Evolutionary conservation across 2,113 vertebrate species (phyloP).

Genomic region (Struthio camelus): DNA sequence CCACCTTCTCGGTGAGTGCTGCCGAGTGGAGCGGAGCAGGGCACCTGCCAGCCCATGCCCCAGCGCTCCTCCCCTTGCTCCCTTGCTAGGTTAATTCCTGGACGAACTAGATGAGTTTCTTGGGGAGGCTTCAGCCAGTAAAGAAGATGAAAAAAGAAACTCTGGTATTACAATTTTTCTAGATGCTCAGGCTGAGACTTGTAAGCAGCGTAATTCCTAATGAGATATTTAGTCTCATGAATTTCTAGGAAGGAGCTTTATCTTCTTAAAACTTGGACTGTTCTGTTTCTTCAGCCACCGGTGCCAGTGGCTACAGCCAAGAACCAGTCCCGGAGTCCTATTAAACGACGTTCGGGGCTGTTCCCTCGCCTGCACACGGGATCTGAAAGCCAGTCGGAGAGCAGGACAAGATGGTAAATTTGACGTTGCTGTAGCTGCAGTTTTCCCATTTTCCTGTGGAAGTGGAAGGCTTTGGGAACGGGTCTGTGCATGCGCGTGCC

Average conservation of each 20-base stretch:
- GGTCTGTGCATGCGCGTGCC: background rate
- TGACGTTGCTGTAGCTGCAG: background rate
- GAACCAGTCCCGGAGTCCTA: constrained; percentile 91
- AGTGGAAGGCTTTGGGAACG: background rate
- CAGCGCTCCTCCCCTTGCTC: no score
- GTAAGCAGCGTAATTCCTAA: accelerated
- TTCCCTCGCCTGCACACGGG: constrained; percentile 91
- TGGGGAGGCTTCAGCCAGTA: background rate
- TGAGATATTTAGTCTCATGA: background rate
- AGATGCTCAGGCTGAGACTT: accelerated
- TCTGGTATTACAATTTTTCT: background rate
- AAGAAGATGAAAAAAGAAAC: background rate
- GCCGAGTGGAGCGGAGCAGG: no score
- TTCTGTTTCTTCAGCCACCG: constrained; percentile 81
- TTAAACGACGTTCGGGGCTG: constrained; percentile 89
- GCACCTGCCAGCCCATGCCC: no score
- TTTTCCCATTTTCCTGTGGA: no score
- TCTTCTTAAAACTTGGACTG: background rate
- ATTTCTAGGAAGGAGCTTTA: background rate
- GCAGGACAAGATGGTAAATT: constrained; percentile 82
- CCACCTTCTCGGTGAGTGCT: constrained; percentile 86
- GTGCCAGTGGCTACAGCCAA: constrained; percentile 69
- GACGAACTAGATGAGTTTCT: background rate
- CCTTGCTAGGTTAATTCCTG: no score
- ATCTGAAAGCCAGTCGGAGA: constrained; percentile 85